Base-by-base conservation (phyloP, 2,113 vertebrate species). In the Pampusana beccarii region DNA sequence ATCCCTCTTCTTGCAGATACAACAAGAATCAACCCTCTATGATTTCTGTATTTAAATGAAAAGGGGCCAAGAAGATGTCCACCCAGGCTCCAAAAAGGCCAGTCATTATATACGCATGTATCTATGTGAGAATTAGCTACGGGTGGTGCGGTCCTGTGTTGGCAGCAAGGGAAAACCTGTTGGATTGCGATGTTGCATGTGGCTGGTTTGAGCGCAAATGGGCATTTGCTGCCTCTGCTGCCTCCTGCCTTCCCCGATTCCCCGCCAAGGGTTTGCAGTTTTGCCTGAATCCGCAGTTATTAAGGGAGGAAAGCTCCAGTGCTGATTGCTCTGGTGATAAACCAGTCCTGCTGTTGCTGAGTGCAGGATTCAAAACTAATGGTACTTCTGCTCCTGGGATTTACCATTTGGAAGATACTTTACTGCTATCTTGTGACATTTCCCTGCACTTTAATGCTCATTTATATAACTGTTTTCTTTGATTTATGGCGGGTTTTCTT, bases 391-490 rank as follows among this genome's bases (percentile, higher is more conserved):
- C 87, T 88, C 64, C 51, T 10, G 42, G 81, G 94, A 93, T 94
- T 93, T 95, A 88, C 93, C 81, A 38, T 85, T 95, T 84, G 79
- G 78, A 85, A 92, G 81, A 86, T 74, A 51, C 48, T 94, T 97
- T 94, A 93, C 93, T 88, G 71, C 74, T 93, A 6, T 80, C 79
- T 95, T 75, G 57, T 96, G 95, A 92, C 92, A 88, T 96, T 94
- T 91, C 72, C 65, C 72, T 90, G 88, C 58, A 28, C 93, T 86
- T 96, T 93, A 79, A 92, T 90, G 53, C 81, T 92, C 95, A 91
- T 95, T 96, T 93, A 73, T 95, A 54, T 86, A 90, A 86, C 90
- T 84, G 78, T 80, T 97, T 94, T 69, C 80, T 88, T 78, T 97
- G 93, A 96, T 96, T 96, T 94, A 94, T 33, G 51, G 12, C 42